These are phyloP conservation scores for Acrocyrtus sp. DNA, from an alignment of 2,888 invertebrate species.

Conservation along the genomic window DNA sequence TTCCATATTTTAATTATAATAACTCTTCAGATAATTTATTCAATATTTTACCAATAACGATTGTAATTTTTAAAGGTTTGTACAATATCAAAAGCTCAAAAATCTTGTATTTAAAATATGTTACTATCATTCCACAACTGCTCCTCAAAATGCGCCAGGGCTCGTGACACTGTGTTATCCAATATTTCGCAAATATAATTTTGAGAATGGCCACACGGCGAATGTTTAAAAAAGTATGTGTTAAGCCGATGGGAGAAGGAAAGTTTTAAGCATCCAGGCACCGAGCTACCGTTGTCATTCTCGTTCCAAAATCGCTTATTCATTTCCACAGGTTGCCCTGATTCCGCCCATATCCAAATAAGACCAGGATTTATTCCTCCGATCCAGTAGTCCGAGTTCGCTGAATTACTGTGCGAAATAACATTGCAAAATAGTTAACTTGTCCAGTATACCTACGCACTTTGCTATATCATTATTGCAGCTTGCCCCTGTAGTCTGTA, in stretches of 20 bases:
- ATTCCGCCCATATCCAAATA: constrained; percentile 63
- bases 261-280: constrained; percentile 60
- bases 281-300: constrained; percentile 58
- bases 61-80: too few relatives aligned
- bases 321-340: constrained; percentile 61
- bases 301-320: constrained; percentile 62
- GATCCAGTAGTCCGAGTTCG: constrained; percentile 59
- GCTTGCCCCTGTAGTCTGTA: too few relatives aligned
- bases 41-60: too few relatives aligned
- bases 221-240: constrained; percentile 57
- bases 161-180: constrained; percentile 60
- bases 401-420: constrained; percentile 33
- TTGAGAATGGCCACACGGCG: constrained; percentile 59
- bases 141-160: constrained; percentile 56
- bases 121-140: constrained; percentile 36
- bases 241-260: constrained; percentile 57
- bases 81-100: too few relatives aligned
- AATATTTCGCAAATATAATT: constrained; percentile 61
- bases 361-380: constrained; percentile 62
- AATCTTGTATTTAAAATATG: too few relatives aligned
- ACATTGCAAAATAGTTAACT: constrained; percentile 3
- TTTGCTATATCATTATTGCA: too few relatives aligned
- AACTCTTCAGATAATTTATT: too few relatives aligned
- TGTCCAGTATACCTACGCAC: not conserved
- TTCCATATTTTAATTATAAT: too few relatives aligned